Conservation (phyloP, 2,797 vertebrate species). For the Paratrypauchen microcephalus region DNA sequence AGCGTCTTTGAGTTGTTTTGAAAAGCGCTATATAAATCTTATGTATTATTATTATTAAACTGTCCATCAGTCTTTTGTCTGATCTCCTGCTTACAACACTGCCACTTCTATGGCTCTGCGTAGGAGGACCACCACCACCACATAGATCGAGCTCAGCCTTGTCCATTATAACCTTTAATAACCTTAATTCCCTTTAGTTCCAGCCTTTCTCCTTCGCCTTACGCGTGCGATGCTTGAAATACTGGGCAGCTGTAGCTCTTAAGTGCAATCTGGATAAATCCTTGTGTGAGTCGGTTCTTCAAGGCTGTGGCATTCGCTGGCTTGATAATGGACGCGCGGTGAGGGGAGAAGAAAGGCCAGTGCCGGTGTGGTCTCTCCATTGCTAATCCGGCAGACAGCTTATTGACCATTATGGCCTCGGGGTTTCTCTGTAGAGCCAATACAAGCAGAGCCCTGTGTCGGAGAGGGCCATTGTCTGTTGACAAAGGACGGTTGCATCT, state of each 20-base stretch:
- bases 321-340: constrained; percentile 34
- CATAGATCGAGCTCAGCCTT: background rate
- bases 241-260: constrained; percentile 10
- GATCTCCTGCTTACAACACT: background rate
- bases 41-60: too few species aligned
- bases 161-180: background rate
- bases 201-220: background rate
- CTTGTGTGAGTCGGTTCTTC: constrained; percentile 16
- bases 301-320: constrained; percentile 26
- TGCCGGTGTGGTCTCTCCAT: constrained; percentile 60
- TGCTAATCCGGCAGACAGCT: constrained; percentile 62
- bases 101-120: background rate
- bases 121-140: background rate
- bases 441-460: constrained; percentile 50
- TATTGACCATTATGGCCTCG: constrained; percentile 66
- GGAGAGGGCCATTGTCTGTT: constrained; percentile 61
- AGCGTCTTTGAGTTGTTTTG: too few species aligned
- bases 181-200: background rate
- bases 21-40: too few species aligned
- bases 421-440: constrained; percentile 50
- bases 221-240: constrained; percentile 13
- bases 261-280: constrained; percentile 23
- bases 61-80: background rate
- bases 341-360: constrained; percentile 44
- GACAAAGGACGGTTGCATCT: constrained; percentile 72